phyloP scores from a whole-genome alignment of 2,797 vertebrate genomes.

The Linurgus olivaceus region DNA sequence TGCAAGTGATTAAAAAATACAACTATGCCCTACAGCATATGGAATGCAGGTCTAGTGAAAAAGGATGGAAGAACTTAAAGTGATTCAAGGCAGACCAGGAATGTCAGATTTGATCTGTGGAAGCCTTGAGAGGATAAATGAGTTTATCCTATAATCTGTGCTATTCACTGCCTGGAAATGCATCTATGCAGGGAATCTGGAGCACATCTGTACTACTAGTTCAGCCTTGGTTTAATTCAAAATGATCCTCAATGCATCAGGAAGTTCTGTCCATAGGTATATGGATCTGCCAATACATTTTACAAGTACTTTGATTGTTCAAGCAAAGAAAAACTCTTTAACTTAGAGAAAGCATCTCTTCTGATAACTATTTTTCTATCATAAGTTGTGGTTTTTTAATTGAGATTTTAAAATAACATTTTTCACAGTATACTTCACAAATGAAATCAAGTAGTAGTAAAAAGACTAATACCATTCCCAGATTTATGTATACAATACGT shows the following conservation, averaged over 20 bases:
- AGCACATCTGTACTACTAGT: not conserved
- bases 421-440: not conserved
- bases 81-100: not conserved
- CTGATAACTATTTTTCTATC: not conserved
- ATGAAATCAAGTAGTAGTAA: not conserved
- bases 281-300: not conserved
- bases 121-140: not conserved
- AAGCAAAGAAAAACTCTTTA: not conserved
- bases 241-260: accelerated
- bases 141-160: not conserved
- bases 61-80: not conserved
- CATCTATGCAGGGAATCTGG: not conserved
- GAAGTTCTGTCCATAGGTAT: not conserved
- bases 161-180: not conserved
- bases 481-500: not conserved
- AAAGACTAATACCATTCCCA: not conserved
- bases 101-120: not conserved
- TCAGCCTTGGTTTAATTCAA: not conserved
- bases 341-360: not conserved
- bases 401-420: not conserved
- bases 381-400: accelerated
- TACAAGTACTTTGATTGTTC: not conserved
- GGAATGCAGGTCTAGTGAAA: not conserved
- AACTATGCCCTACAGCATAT: not conserved
- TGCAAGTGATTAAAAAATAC: not conserved